Conservation (phyloP, 2,797 vertebrate genomes). For the Anabas testudineus region DNA sequence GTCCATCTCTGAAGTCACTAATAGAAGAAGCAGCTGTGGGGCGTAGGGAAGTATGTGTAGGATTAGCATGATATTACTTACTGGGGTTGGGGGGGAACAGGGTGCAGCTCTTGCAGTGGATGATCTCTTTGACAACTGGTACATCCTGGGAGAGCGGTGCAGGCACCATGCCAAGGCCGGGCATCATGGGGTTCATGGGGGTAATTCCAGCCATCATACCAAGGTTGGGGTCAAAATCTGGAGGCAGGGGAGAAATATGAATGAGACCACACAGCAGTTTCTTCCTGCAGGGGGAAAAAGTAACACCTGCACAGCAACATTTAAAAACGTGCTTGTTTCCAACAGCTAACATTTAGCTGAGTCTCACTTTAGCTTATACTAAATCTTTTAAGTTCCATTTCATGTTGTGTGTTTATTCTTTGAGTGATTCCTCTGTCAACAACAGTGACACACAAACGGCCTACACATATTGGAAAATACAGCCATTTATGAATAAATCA, state of each 20-base stretch:
- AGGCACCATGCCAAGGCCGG: conserved; percentile 91
- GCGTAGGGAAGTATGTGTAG: neutral
- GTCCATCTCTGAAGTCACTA: neutral
- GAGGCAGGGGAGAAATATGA: conserved; percentile 35
- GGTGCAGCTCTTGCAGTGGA: conserved; percentile 97
- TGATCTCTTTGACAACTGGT: conserved; percentile 94
- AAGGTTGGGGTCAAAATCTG: conserved; percentile 94
- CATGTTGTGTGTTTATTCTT: conserved; percentile 22
- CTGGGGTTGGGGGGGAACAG: conserved; percentile 96
- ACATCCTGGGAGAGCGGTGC: conserved; percentile 90
- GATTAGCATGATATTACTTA: conserved; percentile 76
- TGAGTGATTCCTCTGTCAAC: conserved; percentile 49
- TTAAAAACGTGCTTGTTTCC: conserved; percentile 22
- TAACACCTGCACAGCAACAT: conserved; percentile 5
- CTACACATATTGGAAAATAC: conserved; percentile 57
- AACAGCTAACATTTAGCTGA: conserved; percentile 9
- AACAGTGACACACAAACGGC: conserved; percentile 57
- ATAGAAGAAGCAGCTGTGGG: neutral
- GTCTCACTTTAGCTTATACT: conserved; percentile 11
- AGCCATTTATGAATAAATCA: conserved; percentile 74
- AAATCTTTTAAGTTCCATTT: conserved; percentile 43
- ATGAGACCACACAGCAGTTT: conserved; percentile 23
- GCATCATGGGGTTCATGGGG: conserved; percentile 94
- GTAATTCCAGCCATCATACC: conserved; percentile 95
- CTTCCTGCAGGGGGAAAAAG: neutral